Evolutionary conservation across 2,113 vertebrate species (phyloP), one percentile per base, ranked within the genome.

Genomic region (Catharus fuscescens): DNA sequence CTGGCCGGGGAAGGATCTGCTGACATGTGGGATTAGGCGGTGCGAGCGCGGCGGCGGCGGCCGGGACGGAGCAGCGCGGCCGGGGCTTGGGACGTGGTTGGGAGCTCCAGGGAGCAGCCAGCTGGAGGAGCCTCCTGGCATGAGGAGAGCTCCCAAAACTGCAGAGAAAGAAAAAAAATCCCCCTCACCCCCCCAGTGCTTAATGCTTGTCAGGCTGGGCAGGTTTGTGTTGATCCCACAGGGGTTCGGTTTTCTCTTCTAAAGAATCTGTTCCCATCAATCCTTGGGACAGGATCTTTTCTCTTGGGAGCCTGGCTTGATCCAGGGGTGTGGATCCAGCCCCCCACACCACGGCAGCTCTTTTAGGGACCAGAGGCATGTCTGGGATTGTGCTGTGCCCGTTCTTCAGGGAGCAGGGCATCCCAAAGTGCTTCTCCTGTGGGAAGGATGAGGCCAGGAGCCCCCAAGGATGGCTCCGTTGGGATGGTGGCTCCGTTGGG

Each of bases 11-110:
- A 92, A 96, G 89, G 93, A 92, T 92, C 87, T 17, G 81, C 86
- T 96, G 96, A 96, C 95, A 94, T 96, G 78, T 93, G 94, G 96
- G 95, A 96, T 96, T 94, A 96, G 87, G 90, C 90, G 44, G 92
- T 24, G 86, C 52, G 95, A 95, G 94, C 9, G 34, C 82, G 14
- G 62, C 14, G 77, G 92, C 66, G 36, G 83, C 11, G 86, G 89
- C n/a, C 54, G 77, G 80, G 80, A 44, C 6, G 21, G 32, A 53
- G 91, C 54, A 42, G 69, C 2, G 53, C 12, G 76, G 92, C 60
- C 2, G 5, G 25, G 65, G 62, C 34, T 71, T 1, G 4, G 23
- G 11, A 36, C 4, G 38, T 12, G 70, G 45, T 36, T 2, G 2
- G 38, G 82, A 88, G 45, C 67, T 77, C 26, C 50, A 3, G 76